Conservation (phyloP, 1,140 invertebrate species). For the Cotesia typhae region DNA sequence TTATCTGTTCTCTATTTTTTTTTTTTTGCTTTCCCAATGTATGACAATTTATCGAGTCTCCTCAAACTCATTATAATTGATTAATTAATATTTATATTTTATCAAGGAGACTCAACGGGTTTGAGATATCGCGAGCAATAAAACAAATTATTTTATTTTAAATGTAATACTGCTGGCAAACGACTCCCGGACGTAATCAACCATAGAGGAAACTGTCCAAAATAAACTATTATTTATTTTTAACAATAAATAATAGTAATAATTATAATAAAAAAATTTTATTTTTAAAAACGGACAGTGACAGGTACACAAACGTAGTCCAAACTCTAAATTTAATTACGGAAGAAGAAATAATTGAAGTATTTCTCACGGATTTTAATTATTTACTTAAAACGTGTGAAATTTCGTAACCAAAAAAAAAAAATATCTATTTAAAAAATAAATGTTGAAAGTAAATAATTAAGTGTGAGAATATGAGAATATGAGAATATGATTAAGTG, state of each 20-base stretch:
- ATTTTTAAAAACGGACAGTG: neutral
- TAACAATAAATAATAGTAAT: neutral
- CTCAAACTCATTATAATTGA: constrained; percentile 2
- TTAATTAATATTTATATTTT: constrained; percentile 8
- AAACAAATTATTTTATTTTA: constrained; percentile 20
- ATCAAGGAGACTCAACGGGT: neutral
- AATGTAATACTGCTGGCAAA: constrained; percentile 37
- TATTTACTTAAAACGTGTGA: no score
- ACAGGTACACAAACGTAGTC: constrained; percentile 17
- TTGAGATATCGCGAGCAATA: constrained; percentile 6
- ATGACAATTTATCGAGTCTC: constrained; percentile 29
- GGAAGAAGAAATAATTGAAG: neutral
- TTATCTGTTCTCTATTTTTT: neutral
- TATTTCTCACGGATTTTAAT: neutral
- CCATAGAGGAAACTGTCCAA: neutral
- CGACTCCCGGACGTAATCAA: constrained; percentile 2
- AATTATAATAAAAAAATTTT: no score
- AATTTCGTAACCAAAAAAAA: no score
- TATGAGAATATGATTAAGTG: no score
- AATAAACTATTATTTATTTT: neutral
- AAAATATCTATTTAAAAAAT: neutral
- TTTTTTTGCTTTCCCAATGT: constrained; percentile 37
- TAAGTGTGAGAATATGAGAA: no score
- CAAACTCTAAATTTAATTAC: constrained; percentile 1
- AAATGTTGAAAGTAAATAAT: no score